Evolutionary conservation across 2,113 vertebrate genomes (phyloP).

Genomic region (Archocentrus centrarchus): DNA sequence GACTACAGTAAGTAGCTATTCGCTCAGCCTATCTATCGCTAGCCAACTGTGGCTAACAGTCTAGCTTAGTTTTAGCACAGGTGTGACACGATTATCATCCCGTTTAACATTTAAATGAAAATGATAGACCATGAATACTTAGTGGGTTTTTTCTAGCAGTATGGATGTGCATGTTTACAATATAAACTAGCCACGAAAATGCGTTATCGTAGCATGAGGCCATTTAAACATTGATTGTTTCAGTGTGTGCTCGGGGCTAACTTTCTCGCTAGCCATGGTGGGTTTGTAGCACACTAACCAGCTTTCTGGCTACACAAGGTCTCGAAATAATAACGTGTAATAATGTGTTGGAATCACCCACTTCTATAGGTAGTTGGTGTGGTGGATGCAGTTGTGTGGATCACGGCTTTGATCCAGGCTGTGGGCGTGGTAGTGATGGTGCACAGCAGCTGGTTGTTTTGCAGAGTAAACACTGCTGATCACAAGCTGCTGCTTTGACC

Average conservation of each 20-base stretch:
- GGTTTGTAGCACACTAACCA: background rate
- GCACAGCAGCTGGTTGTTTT: slow-evolving; percentile 52
- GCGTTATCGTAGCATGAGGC: slow-evolving; percentile 3
- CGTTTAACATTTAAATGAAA: background rate
- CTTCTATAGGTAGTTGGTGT: background rate
- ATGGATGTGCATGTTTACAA: background rate
- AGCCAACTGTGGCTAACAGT: slow-evolving; percentile 58
- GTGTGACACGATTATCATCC: background rate
- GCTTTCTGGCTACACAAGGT: background rate
- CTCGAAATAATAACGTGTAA: background rate
- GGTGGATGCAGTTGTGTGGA: background rate
- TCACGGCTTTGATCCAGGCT: background rate
- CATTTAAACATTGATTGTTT: slow-evolving; percentile 42
- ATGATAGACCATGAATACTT: rapidly evolving
- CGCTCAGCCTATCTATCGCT: slow-evolving; percentile 11
- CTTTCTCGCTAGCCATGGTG: slow-evolving; percentile 11
- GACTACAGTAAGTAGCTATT: slow-evolving; percentile 84
- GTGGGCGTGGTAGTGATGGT: slow-evolving; percentile 70
- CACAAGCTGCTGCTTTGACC: background rate
- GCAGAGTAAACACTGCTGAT: slow-evolving; percentile 26
- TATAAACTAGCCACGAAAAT: background rate
- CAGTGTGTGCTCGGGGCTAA: slow-evolving; percentile 3
- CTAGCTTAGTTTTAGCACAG: slow-evolving; percentile 34
- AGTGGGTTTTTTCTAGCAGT: background rate
- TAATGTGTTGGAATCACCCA: background rate